Conservation (phyloP, 1,140 invertebrate species). For the Sesamia nonagrioides region DNA sequence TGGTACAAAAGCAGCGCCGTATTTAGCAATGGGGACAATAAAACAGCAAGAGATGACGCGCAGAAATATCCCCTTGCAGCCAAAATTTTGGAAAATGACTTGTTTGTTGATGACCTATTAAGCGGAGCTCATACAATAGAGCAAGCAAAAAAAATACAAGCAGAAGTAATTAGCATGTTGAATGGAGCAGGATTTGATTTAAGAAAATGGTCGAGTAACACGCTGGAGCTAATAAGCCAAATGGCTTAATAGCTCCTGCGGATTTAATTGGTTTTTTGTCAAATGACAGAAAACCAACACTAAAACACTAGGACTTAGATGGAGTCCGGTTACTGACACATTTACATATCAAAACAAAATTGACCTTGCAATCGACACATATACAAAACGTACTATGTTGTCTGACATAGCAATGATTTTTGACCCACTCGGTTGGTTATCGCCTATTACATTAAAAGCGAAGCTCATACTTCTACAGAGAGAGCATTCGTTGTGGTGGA, state of each 20-base stretch:
- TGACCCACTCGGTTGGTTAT: slow-evolving; percentile 78
- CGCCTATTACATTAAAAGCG: slow-evolving; percentile 65
- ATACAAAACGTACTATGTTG: slow-evolving; percentile 67
- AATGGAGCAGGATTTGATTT: not conserved
- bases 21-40: slow-evolving; percentile 26
- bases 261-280: too few relatives aligned
- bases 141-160: not conserved
- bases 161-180: not conserved
- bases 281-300: not conserved
- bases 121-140: not conserved
- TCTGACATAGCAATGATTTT: slow-evolving; percentile 74
- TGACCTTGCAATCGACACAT: not conserved
- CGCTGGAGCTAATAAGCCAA: not conserved
- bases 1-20: slow-evolving; percentile 24
- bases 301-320: not conserved
- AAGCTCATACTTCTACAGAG: slow-evolving; percentile 66
- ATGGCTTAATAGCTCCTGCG: not conserved
- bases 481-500: slow-evolving; percentile 64
- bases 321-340: not conserved
- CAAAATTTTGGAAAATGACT: not conserved
- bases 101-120: not conserved
- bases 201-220: slow-evolving; percentile 1
- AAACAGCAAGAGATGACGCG: slow-evolving; percentile 6
- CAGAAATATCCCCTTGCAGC: slow-evolving; percentile 32
- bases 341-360: not conserved